These are phyloP conservation scores for Venustaconcha ellipsiformis DNA, from an alignment of 1,140 invertebrate genomes.

Conservation along the genomic window DNA sequence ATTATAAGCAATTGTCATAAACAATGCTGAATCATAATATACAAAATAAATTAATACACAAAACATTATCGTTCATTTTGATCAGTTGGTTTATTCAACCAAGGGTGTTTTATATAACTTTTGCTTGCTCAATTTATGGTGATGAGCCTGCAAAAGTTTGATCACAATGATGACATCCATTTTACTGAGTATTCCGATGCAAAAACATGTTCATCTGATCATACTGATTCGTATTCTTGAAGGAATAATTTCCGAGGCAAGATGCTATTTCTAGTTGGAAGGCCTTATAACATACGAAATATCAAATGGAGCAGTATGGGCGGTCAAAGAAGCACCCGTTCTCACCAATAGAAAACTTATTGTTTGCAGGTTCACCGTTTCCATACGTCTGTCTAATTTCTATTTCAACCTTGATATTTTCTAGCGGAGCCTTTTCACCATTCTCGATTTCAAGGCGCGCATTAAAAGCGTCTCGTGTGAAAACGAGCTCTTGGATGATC, in stretches of 20 bases:
- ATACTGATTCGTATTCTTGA: no score
- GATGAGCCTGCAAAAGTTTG: no score
- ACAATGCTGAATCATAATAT: no score
- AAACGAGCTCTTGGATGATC: constrained; percentile 41
- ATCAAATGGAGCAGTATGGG: background rate
- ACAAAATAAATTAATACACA: no score
- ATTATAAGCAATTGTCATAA: no score
- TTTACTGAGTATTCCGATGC: no score
- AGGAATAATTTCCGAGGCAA: background rate
- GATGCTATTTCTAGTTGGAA: background rate
- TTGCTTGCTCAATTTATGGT: no score
- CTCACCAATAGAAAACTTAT: constrained; percentile 42
- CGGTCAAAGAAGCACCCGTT: background rate
- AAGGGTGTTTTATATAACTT: no score
- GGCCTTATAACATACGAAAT: background rate
- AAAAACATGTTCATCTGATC: no score
- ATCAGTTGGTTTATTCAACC: no score
- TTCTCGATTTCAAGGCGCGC: constrained; percentile 44
- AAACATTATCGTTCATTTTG: no score
- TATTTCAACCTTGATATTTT: constrained; percentile 22
- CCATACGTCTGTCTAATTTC: constrained; percentile 25
- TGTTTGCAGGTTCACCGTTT: background rate
- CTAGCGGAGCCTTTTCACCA: constrained; percentile 26
- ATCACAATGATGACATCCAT: no score
- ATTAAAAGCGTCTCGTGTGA: constrained; percentile 41